These are phyloP conservation scores for Rhinichthys klamathensis DNA, from an alignment of 2,113 vertebrate genomes.

Conservation along the genomic window DNA sequence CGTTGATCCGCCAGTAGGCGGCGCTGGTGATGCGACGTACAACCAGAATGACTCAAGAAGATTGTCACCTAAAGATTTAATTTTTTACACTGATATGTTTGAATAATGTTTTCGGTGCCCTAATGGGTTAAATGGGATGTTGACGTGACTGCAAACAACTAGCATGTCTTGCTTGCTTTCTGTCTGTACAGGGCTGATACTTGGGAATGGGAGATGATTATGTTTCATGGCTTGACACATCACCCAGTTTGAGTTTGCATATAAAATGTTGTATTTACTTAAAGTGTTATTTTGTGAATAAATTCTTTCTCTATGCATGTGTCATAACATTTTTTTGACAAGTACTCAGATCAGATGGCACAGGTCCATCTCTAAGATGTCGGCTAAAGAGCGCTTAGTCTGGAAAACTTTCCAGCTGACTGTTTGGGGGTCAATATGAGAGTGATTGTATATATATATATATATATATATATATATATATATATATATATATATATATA, in stretches of 20 bases:
- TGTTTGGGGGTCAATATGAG: too few species aligned
- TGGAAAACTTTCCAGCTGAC: too few species aligned
- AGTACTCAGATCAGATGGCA: too few species aligned
- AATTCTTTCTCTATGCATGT: conserved; percentile 40
- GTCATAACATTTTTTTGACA: neutral
- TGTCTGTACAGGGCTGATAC: conserved; percentile 61
- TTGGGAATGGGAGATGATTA: conserved; percentile 45
- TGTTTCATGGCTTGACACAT: conserved; percentile 41
- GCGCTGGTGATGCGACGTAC: neutral
- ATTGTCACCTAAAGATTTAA: neutral
- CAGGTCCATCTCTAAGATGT: too few species aligned
- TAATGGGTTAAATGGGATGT: neutral
- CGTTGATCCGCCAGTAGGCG: neutral
- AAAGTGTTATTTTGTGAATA: conserved; percentile 60
- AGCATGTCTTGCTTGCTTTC: conserved; percentile 34
- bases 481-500: too few species aligned
- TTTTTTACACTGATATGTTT: neutral
- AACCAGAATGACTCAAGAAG: neutral
- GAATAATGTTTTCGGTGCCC: neutral
- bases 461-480: too few species aligned
- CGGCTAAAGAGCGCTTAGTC: too few species aligned
- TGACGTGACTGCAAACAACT: conserved; percentile 2
- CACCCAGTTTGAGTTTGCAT: conserved; percentile 33
- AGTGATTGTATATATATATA: too few species aligned
- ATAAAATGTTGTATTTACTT: conserved; percentile 20